These are phyloP conservation scores for Capitulum mitella DNA, from an alignment of 2,888 invertebrate genomes.

Conservation along the genomic window DNA sequence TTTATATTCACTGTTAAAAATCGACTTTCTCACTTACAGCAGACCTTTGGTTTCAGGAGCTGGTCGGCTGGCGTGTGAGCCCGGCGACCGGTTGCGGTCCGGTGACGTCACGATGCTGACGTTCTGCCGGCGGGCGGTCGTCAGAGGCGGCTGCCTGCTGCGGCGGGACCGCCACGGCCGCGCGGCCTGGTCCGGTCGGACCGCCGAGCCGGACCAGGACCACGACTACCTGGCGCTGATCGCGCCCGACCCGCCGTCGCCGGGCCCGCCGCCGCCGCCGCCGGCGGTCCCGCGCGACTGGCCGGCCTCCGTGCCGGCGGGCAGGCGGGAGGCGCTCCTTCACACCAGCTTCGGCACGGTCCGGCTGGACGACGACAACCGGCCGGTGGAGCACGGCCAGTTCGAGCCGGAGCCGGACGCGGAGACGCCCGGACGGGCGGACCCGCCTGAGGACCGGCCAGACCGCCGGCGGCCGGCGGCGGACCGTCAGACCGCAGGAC, in stretches of 20 bases:
- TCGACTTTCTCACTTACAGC: too few species aligned
- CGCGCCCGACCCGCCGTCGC: neutral
- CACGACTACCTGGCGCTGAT: neutral
- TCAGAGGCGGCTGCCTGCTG: neutral
- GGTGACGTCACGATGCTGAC: too few species aligned
- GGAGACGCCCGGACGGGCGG: too few species aligned
- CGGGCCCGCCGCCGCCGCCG: neutral
- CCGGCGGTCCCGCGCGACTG: neutral
- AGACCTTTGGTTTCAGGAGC: too few species aligned
- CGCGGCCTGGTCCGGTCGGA: neutral
- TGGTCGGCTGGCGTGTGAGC: too few species aligned
- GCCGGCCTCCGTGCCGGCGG: neutral
- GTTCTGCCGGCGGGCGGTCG: neutral
- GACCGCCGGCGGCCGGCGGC: neutral
- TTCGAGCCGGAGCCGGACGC: neutral
- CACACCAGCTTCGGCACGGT: constrained; percentile 29
- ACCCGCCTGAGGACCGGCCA: neutral
- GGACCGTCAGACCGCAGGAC: neutral
- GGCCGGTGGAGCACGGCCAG: neutral
- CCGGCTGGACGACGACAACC: constrained; percentile 30
- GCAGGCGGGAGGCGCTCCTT: neutral
- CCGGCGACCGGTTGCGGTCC: too few species aligned
- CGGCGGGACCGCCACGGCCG: neutral
- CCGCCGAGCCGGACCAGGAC: neutral
- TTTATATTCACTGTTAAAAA: too few species aligned